Conservation (phyloP, 2,888 invertebrate genomes). For the Rhamnusium bicolor region DNA sequence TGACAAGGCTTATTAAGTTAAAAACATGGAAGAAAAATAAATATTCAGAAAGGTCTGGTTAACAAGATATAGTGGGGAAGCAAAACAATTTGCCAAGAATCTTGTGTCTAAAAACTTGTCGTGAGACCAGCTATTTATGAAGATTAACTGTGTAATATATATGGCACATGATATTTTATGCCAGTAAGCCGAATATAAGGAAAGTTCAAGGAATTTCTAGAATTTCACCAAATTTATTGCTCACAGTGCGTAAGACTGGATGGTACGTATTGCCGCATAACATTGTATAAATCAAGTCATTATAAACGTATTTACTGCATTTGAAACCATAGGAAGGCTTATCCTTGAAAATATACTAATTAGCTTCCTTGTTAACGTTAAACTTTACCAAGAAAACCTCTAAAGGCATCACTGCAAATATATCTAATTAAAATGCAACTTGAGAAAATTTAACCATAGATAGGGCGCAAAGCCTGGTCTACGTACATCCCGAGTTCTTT, state of each 20-base stretch:
- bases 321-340: background rate
- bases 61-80: constrained; percentile 34
- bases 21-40: constrained; percentile 18
- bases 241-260: constrained; percentile 55
- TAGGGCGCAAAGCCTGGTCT: too few species aligned
- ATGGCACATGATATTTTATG: constrained; percentile 56
- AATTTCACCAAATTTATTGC: constrained; percentile 60
- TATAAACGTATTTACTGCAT: constrained; percentile 18
- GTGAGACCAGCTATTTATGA: constrained; percentile 54
- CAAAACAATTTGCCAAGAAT: constrained; percentile 52
- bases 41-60: constrained; percentile 26
- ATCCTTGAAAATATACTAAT: constrained; percentile 6
- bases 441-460: background rate
- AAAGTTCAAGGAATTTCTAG: constrained; percentile 58
- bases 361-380: background rate
- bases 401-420: background rate
- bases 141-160: constrained; percentile 57
- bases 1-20: constrained; percentile 3
- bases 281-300: constrained; percentile 33
- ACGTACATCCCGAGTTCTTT: too few species aligned
- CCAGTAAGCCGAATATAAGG: constrained; percentile 54
- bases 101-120: constrained; percentile 52
- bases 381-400: background rate
- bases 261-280: constrained; percentile 49
- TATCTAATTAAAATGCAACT: background rate